phyloP scores from a whole-genome alignment of 2,797 vertebrate genomes.

The Lagodon rhomboides region DNA sequence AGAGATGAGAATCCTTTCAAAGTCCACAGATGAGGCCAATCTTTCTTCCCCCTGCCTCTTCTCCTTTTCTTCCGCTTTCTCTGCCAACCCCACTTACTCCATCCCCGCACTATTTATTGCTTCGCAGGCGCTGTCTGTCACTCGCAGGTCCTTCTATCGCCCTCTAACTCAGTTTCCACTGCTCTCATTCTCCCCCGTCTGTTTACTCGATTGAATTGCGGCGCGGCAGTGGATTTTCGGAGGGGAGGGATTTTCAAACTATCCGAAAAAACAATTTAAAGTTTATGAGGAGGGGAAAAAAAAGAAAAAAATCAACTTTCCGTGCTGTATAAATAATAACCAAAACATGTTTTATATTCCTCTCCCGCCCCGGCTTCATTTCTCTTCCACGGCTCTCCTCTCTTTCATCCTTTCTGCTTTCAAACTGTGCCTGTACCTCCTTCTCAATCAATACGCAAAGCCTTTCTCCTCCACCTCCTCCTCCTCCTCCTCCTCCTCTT shows the following conservation, averaged over 20 bases:
- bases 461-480: slow-evolving; percentile 29
- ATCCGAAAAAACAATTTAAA: slow-evolving; percentile 48
- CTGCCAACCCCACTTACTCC: slow-evolving; percentile 63
- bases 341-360: slow-evolving; percentile 42
- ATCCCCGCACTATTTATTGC: slow-evolving; percentile 62
- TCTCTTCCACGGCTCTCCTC: slow-evolving; percentile 18
- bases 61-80: slow-evolving; percentile 60
- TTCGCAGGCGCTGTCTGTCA: slow-evolving; percentile 55
- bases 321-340: slow-evolving; percentile 21
- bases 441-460: slow-evolving; percentile 59
- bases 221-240: slow-evolving; percentile 16
- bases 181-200: slow-evolving; percentile 33
- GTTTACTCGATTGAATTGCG: slow-evolving; percentile 51
- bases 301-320: slow-evolving; percentile 30
- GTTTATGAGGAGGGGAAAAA: slow-evolving; percentile 4
- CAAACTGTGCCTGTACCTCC: slow-evolving; percentile 41
- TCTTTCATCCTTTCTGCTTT: slow-evolving; percentile 46
- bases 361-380: slow-evolving; percentile 33
- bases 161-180: slow-evolving; percentile 55
- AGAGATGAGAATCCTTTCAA: slow-evolving; percentile 75
- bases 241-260: slow-evolving; percentile 25
- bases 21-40: slow-evolving; percentile 73
- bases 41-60: slow-evolving; percentile 59
- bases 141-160: slow-evolving; percentile 55
- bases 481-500: slow-evolving; percentile 20